Conservation (phyloP, 2,113 vertebrate species). For the Pseudopodoces humilis region DNA sequence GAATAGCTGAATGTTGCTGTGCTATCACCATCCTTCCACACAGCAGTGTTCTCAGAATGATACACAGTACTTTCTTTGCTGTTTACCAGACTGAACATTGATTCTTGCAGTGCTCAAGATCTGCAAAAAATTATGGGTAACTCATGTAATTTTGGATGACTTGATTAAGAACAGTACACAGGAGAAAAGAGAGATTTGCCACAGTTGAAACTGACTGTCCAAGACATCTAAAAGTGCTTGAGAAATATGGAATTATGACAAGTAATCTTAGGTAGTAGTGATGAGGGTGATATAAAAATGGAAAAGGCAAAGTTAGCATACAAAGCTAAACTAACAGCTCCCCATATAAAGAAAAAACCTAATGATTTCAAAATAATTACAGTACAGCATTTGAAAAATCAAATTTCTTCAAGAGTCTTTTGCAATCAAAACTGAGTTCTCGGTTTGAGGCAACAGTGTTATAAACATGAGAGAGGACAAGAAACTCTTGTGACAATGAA, state of each 20-base stretch:
- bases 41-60: background rate
- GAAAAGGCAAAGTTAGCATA: background rate
- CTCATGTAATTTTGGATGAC: background rate
- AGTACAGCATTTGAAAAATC: background rate
- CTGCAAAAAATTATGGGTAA: background rate
- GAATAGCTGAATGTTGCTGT: background rate
- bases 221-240: background rate
- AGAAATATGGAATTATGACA: background rate
- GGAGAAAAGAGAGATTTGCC: background rate
- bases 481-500: background rate
- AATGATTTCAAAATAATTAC: background rate
- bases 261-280: background rate
- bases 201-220: background rate
- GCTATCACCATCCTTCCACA: background rate
- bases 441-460: background rate
- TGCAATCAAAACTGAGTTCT: background rate
- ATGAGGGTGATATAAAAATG: background rate
- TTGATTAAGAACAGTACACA: background rate
- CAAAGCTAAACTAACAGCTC: background rate
- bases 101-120: background rate
- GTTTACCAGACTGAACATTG: background rate
- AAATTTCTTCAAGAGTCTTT: background rate
- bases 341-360: background rate
- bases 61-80: background rate
- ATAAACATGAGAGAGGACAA: background rate